A percentile compares a stretch with the other conserved stretches of the same genome.
phyloP scores from a whole-genome alignment of 2,888 invertebrate species.

The Leucophenga montana region DNA sequence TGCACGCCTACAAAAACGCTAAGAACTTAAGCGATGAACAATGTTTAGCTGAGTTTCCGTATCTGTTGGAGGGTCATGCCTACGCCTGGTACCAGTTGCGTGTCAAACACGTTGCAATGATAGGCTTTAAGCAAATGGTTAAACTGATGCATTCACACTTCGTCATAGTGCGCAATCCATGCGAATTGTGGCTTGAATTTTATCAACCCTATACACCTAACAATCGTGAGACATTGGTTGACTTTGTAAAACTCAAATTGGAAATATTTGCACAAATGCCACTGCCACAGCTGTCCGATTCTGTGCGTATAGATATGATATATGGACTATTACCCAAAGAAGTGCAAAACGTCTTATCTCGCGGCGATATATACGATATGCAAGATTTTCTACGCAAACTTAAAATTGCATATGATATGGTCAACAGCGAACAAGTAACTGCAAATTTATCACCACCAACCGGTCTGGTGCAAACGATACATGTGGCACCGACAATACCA shows the following conservation, averaged over 20 bases:
- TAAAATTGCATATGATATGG: slow-evolving; percentile 3
- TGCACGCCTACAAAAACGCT: slow-evolving; percentile 36
- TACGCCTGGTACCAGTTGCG: slow-evolving; percentile 35
- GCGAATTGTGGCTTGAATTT: slow-evolving; percentile 34
- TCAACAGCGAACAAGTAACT: not conserved
- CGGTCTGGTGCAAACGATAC: too few species aligned
- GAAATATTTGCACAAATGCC: slow-evolving; percentile 36
- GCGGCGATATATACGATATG: slow-evolving; percentile 13
- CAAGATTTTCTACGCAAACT: slow-evolving; percentile 32
- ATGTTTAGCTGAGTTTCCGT: slow-evolving; percentile 36
- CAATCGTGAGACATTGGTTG: slow-evolving; percentile 24
- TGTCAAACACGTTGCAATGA: slow-evolving; percentile 18
- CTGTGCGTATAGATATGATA: slow-evolving; percentile 38
- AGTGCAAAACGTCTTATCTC: slow-evolving; percentile 28
- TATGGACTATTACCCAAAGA: slow-evolving; percentile 35
- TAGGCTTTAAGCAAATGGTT: slow-evolving; percentile 36
- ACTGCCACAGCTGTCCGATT: slow-evolving; percentile 28
- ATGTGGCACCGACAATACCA: too few species aligned
- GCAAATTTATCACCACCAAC: too few species aligned
- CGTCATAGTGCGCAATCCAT: slow-evolving; percentile 26
- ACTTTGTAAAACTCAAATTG: slow-evolving; percentile 36
- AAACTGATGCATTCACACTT: slow-evolving; percentile 34
- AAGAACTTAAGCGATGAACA: slow-evolving; percentile 41
- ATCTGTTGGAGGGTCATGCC: slow-evolving; percentile 33
- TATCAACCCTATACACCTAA: slow-evolving; percentile 22